Percentiles rank a stretch among this genome's conserved stretches.
phyloP scores from a whole-genome alignment of 53 echinoderm and acorn worm species.

The Holothuria leucospilota region DNA sequence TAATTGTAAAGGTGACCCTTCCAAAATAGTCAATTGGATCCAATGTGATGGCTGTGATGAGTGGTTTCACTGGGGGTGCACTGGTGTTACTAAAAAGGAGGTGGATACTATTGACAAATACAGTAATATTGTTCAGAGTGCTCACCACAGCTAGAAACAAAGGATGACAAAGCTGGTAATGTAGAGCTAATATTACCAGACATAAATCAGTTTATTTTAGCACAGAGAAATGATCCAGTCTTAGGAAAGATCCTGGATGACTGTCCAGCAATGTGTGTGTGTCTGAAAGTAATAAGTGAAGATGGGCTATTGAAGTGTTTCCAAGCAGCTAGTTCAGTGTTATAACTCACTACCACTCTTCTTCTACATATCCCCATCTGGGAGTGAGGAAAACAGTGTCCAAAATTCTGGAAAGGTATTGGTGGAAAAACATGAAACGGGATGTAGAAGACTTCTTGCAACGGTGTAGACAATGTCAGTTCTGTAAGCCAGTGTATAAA shows the following conservation, averaged over 20 bases:
- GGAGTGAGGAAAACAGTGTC: slow-evolving; percentile 68
- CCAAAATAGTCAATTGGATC: slow-evolving; percentile 40
- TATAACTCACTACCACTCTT: slow-evolving; percentile 41
- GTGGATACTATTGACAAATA: neutral
- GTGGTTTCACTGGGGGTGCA: slow-evolving; percentile 46
- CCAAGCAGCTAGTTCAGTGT: neutral
- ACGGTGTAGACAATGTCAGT: slow-evolving; percentile 38
- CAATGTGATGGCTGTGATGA: slow-evolving; percentile 56
- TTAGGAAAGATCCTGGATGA: neutral
- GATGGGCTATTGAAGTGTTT: neutral
- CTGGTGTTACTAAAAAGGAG: neutral
- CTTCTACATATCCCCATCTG: slow-evolving; percentile 61
- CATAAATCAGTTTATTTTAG: neutral
- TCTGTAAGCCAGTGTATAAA: slow-evolving; percentile 57
- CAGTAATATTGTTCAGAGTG: neutral
- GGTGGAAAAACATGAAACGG: slow-evolving; percentile 47
- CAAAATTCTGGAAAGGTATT: slow-evolving; percentile 5
- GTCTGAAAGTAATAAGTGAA: neutral
- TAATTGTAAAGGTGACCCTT: neutral
- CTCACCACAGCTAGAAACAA: neutral
- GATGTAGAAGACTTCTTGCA: slow-evolving; percentile 40
- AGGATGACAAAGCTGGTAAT: neutral
- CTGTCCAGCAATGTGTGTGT: no score
- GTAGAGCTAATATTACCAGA: neutral
- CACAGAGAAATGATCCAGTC: neutral